Percentiles rank a stretch among this genome's conserved stretches.
Conservation (phyloP, 2,888 invertebrate genomes). For the Eueremaeus valkanovi region DNA sequence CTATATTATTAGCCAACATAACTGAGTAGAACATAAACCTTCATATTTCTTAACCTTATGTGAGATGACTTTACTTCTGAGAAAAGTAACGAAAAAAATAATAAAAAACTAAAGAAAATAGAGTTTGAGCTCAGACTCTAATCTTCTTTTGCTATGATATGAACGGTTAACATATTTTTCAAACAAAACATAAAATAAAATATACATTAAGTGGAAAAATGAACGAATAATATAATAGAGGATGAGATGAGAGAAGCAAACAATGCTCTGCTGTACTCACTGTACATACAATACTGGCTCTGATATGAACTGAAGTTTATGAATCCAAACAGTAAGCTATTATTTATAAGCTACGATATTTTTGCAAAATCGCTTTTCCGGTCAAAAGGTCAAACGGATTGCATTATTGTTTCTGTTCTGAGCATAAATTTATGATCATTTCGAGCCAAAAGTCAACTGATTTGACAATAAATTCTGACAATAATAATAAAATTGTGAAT, state of each 20-base stretch:
- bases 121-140: background rate
- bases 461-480: slow-evolving; percentile 7
- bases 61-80: background rate
- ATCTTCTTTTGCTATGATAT: slow-evolving; percentile 2
- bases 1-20: too few species aligned
- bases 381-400: slow-evolving; percentile 1
- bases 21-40: background rate
- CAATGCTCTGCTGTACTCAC: background rate
- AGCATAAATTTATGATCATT: background rate
- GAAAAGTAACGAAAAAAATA: too few species aligned
- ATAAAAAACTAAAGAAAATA: background rate
- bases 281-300: background rate
- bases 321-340: background rate
- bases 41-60: background rate
- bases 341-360: background rate
- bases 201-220: background rate
- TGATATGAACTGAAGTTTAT: too few species aligned
- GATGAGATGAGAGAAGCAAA: background rate
- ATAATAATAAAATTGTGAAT: slow-evolving; percentile 1
- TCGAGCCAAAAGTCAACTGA: background rate
- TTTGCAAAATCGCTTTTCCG: background rate
- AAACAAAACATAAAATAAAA: background rate
- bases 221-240: background rate
- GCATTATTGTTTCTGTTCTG: background rate
- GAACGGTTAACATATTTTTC: slow-evolving; percentile 10